A percentile compares a stretch with the other conserved stretches of the same genome.
These are phyloP conservation scores for Priapulus caudatus DNA, from an alignment of 2,888 invertebrate species.

Conservation along the genomic window DNA sequence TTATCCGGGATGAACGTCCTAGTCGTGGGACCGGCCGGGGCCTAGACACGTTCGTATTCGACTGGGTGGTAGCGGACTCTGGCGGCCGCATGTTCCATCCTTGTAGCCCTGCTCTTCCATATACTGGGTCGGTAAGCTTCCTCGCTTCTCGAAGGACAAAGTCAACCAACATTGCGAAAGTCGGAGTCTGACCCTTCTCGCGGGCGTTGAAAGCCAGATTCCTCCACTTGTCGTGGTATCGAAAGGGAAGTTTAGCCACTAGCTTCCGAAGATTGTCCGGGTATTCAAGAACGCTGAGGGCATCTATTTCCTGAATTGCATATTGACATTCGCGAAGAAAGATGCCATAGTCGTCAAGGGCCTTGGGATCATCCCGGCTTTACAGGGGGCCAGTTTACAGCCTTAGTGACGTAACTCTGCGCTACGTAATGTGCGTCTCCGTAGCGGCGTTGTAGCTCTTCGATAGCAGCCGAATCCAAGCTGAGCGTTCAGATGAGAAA, in stretches of 20 bases:
- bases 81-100: no score
- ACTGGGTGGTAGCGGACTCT: no score
- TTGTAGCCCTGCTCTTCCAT: no score
- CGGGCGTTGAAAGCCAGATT: conserved; percentile 5
- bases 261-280: conserved; percentile 12
- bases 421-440: conserved; percentile 10
- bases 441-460: conserved; percentile 12
- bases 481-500: no score
- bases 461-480: no score
- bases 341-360: conserved; percentile 14
- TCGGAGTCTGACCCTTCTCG: background rate
- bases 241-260: conserved; percentile 13
- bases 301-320: conserved; percentile 10
- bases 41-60: no score
- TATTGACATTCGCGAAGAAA: conserved; percentile 15
- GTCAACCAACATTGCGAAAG: background rate
- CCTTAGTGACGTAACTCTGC: conserved; percentile 11
- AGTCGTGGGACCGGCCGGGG: no score
- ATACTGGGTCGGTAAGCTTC: conserved; percentile 6
- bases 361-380: conserved; percentile 11
- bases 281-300: conserved; percentile 11
- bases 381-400: conserved; percentile 12
- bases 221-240: conserved; percentile 14
- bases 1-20: no score
- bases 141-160: conserved; percentile 5